phyloP scores from a whole-genome alignment of 2,888 invertebrate genomes.

The Sminthurides aquaticus region DNA sequence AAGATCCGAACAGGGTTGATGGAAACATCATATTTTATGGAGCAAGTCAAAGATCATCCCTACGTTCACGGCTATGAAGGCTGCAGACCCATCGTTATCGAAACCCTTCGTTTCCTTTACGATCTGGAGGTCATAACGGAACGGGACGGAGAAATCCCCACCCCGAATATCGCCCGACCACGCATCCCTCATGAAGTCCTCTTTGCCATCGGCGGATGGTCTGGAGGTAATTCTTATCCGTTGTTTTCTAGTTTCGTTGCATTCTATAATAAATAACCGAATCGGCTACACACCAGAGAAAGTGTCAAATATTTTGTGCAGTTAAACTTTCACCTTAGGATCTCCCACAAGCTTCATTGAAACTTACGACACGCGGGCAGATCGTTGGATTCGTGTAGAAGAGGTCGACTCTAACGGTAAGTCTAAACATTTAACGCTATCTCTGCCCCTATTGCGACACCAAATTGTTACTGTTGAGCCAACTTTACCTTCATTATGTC shows the following conservation, averaged over 20 bases:
- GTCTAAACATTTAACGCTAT: neutral
- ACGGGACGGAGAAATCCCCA: constrained; percentile 66
- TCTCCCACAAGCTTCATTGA: constrained; percentile 68
- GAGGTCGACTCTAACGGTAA: constrained; percentile 62
- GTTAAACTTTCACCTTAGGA: constrained; percentile 24
- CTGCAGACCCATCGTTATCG: constrained; percentile 80
- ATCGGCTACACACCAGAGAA: no score
- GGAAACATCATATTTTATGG: constrained; percentile 82
- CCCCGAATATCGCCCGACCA: constrained; percentile 65
- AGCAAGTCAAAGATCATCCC: constrained; percentile 71
- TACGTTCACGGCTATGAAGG: constrained; percentile 75
- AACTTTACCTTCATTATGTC: no score
- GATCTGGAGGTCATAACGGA: constrained; percentile 80
- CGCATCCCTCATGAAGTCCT: constrained; percentile 81
- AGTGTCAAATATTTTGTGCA: neutral
- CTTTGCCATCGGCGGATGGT: constrained; percentile 77
- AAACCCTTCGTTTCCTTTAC: constrained; percentile 82
- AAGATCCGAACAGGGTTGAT: constrained; percentile 73
- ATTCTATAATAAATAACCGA: neutral
- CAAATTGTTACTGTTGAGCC: no score
- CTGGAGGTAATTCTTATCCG: constrained; percentile 53
- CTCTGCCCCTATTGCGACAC: no score
- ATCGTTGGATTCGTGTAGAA: constrained; percentile 74
- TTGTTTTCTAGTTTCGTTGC: no score
- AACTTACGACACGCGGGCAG: constrained; percentile 76